Conservation (phyloP, 2,797 vertebrate species). For the Sorex maritimensis region DNA sequence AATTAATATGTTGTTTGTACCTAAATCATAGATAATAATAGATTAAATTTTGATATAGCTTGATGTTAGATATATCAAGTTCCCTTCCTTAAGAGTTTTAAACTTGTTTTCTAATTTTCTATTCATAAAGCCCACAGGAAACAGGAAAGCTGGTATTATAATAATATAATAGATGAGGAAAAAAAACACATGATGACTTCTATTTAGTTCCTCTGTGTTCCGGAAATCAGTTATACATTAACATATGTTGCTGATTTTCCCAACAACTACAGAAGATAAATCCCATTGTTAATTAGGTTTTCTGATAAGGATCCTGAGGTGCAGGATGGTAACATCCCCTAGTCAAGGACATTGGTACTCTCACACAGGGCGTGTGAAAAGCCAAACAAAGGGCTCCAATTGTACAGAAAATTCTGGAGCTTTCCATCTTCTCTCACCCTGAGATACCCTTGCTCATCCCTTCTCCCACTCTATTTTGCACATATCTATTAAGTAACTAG, state of each 20-base stretch:
- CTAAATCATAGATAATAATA: neutral
- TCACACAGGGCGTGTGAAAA: no score
- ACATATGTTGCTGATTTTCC: conserved; percentile 2
- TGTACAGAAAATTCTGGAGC: neutral
- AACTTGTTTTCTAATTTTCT: conserved; percentile 20
- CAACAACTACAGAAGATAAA: neutral
- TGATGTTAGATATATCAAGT: conserved; percentile 28
- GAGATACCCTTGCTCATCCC: neutral
- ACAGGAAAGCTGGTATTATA: neutral
- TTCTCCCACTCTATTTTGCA: neutral
- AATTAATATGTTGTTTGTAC: conserved; percentile 19
- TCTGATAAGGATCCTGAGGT: neutral
- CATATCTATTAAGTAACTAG: conserved; percentile 24
- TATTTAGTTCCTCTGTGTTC: neutral
- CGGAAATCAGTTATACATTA: neutral
- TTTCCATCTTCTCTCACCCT: neutral
- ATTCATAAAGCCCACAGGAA: conserved; percentile 18
- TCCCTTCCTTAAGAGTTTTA: neutral
- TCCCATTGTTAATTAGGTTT: neutral
- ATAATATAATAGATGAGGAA: conserved; percentile 3
- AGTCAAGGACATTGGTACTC: neutral
- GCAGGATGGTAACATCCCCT: neutral
- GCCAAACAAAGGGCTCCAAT: no score
- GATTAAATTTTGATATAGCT: neutral
- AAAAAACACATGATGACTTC: no score